Conservation (phyloP, 1,140 invertebrate genomes). For the Triops longicaudatus region DNA sequence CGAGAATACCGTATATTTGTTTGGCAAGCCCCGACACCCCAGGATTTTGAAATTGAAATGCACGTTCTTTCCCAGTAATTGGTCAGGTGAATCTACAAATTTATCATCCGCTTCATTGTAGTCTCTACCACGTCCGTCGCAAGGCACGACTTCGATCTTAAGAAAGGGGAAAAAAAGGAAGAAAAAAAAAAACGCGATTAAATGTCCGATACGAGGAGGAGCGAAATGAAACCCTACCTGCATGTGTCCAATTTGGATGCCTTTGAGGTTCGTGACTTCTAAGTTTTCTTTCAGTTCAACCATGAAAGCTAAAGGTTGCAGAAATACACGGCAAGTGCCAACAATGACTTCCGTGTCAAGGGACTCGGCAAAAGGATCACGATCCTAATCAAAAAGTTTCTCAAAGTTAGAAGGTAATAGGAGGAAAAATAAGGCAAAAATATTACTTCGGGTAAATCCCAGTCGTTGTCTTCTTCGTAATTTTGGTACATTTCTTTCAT, state of each 20-base stretch:
- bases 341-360: constrained; percentile 48
- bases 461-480: constrained; percentile 47
- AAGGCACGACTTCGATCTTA: constrained; percentile 43
- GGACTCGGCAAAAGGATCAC: constrained; percentile 54
- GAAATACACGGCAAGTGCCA: constrained; percentile 49
- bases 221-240: constrained; percentile 40
- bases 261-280: constrained; percentile 47
- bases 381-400: constrained; percentile 38
- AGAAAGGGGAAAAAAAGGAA: constrained; percentile 19
- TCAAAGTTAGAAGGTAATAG: neutral
- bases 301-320: constrained; percentile 48
- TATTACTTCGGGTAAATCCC: constrained; percentile 45
- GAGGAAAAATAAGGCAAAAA: constrained; percentile 30
- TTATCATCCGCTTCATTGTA: constrained; percentile 45
- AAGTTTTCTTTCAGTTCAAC: constrained; percentile 48
- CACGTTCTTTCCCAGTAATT: constrained; percentile 42
- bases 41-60: constrained; percentile 45
- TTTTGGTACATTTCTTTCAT: constrained; percentile 57
- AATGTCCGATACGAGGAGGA: constrained; percentile 20
- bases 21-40: constrained; percentile 43
- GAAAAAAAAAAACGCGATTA: neutral
- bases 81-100: constrained; percentile 44
- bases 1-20: constrained; percentile 43
- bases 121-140: constrained; percentile 42
- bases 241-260: constrained; percentile 47